phyloP scores from a whole-genome alignment of 2,113 vertebrate genomes.

The Boulengeromyrus knoepffleri region DNA sequence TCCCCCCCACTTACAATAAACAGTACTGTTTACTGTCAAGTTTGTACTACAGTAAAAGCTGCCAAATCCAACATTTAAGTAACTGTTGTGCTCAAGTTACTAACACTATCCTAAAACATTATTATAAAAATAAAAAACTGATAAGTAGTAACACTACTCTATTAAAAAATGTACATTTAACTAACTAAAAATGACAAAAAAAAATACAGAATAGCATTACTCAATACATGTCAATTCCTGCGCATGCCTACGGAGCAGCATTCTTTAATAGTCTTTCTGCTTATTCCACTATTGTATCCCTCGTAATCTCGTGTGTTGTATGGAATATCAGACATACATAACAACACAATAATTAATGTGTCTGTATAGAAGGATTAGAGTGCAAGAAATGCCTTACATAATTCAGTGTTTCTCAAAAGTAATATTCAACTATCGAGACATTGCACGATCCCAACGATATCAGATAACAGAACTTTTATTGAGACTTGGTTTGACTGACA shows the following conservation, averaged over 20 bases:
- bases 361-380: neutral
- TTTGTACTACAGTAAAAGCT: neutral
- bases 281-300: neutral
- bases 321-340: neutral
- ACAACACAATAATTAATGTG: neutral
- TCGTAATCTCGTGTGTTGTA: neutral
- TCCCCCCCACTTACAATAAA: neutral
- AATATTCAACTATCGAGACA: neutral
- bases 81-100: neutral
- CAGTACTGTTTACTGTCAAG: neutral
- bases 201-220: neutral
- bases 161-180: neutral
- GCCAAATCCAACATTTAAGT: neutral
- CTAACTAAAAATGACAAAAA: neutral
- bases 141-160: neutral
- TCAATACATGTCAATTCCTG: neutral
- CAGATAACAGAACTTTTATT: neutral
- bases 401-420: neutral
- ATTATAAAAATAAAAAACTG: neutral
- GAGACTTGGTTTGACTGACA: neutral
- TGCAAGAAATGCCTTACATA: neutral
- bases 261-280: neutral
- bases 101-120: neutral
- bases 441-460: neutral
- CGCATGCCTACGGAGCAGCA: neutral